Percentiles rank a stretch among this genome's conserved stretches.
Conservation (phyloP, 2,888 invertebrate species). For the Ceriagrion tenellum region DNA sequence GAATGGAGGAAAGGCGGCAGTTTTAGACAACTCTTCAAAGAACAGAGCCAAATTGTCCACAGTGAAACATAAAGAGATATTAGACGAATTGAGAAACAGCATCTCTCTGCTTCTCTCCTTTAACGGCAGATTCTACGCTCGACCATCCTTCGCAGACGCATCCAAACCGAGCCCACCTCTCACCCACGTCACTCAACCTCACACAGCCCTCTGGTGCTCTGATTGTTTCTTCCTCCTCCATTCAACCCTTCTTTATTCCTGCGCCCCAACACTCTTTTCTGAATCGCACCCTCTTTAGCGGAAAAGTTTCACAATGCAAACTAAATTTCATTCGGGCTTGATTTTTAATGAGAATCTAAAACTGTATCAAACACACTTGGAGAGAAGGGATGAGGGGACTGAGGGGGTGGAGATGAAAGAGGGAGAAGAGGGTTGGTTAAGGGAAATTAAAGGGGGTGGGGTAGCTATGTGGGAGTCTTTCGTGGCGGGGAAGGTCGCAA, state of each 20-base stretch:
- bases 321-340: slow-evolving; percentile 60
- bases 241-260: neutral
- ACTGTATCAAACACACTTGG: slow-evolving; percentile 49
- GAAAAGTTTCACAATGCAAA: slow-evolving; percentile 65
- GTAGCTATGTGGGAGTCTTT: neutral
- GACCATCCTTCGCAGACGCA: neutral
- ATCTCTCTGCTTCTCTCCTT: neutral
- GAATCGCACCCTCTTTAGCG: neutral
- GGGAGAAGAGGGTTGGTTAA: neutral
- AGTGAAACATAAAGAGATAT: too few species aligned
- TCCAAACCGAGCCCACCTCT: neutral
- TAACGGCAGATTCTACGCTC: neutral
- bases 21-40: too few species aligned
- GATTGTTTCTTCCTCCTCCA: neutral
- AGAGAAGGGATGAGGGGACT: neutral
- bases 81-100: too few species aligned
- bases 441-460: neutral
- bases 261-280: neutral
- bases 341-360: slow-evolving; percentile 64
- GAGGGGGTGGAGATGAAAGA: neutral
- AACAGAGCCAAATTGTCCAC: too few species aligned
- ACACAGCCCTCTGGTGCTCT: neutral
- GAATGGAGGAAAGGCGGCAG: too few species aligned
- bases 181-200: neutral
- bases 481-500: neutral